phyloP scores from a whole-genome alignment of 1,140 invertebrate genomes.

The Ylistrum balloti region DNA sequence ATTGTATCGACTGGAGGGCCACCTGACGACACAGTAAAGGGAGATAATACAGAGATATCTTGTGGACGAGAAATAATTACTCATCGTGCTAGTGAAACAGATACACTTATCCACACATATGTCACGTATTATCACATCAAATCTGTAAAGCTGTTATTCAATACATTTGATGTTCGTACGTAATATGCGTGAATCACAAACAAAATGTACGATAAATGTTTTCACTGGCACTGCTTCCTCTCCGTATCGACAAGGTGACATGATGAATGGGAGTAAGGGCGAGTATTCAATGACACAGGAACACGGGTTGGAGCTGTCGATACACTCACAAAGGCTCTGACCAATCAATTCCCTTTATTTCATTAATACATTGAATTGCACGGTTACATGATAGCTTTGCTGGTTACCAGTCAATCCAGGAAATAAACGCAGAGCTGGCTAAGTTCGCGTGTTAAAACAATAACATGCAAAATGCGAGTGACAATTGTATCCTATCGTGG shows the following conservation, averaged over 20 bases:
- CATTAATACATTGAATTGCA: not conserved
- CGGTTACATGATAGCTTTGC: slow-evolving; percentile 24
- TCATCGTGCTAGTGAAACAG: not conserved
- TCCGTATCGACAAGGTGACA: not conserved
- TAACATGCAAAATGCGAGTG: not conserved
- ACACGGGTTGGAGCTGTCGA: slow-evolving; percentile 12
- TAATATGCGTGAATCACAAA: slow-evolving; percentile 39
- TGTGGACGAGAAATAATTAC: not conserved
- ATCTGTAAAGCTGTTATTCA: slow-evolving; percentile 7
- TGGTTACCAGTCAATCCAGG: not conserved
- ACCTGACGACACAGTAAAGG: not conserved
- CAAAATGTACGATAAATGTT: slow-evolving; percentile 24
- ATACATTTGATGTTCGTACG: slow-evolving; percentile 17
- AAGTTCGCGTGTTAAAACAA: slow-evolving; percentile 29
- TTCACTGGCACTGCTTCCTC: not conserved
- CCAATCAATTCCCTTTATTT: slow-evolving; percentile 24
- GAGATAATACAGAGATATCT: not conserved
- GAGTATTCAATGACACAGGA: slow-evolving; percentile 10
- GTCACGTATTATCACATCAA: slow-evolving; percentile 21
- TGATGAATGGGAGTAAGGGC: not conserved
- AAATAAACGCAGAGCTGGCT: not conserved
- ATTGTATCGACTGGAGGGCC: not conserved
- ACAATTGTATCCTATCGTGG: not conserved
- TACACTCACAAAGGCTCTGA: not conserved
- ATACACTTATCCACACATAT: slow-evolving; percentile 35